These are phyloP conservation scores for Nyctereutes procyonoides DNA, from an alignment of 2,113 vertebrate genomes.

Conservation along the genomic window DNA sequence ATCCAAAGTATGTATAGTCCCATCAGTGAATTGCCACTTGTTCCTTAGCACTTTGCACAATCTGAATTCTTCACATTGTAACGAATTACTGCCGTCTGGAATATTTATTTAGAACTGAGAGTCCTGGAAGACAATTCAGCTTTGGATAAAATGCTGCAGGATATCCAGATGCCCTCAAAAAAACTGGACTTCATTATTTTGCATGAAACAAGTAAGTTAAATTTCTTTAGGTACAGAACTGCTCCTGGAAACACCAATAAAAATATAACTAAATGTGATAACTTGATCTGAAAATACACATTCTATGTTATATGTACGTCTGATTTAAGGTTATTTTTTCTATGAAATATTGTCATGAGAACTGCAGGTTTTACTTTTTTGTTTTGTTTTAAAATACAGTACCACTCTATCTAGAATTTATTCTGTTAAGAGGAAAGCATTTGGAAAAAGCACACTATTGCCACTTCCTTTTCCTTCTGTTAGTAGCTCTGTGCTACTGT, in stretches of 20 bases:
- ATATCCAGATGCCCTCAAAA: conserved; percentile 94
- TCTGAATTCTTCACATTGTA: conserved; percentile 46
- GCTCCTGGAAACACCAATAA: not conserved
- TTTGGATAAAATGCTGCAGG: conserved; percentile 87
- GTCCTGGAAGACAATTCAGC: conserved; percentile 93
- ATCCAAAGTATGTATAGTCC: not conserved
- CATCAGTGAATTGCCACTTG: not conserved
- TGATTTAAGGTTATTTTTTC: conserved; percentile 28
- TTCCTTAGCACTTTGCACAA: not conserved
- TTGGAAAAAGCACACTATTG: not conserved
- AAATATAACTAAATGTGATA: conserved; percentile 11
- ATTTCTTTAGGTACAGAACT: conserved; percentile 43
- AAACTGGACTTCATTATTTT: conserved; percentile 84
- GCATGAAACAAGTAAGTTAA: conserved; percentile 90
- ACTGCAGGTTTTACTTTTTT: not conserved
- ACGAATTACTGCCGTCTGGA: not conserved
- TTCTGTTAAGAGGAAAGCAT: not conserved
- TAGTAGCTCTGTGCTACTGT: not conserved
- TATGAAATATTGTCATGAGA: conserved; percentile 7
- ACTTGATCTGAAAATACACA: conserved; percentile 20
- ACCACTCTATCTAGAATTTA: not conserved
- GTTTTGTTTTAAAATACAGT: conserved; percentile 10
- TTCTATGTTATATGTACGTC: conserved; percentile 15
- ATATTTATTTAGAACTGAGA: conserved; percentile 86
- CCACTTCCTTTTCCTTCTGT: not conserved